Evolutionary conservation across 2,888 invertebrate genomes (phyloP).

Genomic region (Dyspetes luteomarginatus): DNA sequence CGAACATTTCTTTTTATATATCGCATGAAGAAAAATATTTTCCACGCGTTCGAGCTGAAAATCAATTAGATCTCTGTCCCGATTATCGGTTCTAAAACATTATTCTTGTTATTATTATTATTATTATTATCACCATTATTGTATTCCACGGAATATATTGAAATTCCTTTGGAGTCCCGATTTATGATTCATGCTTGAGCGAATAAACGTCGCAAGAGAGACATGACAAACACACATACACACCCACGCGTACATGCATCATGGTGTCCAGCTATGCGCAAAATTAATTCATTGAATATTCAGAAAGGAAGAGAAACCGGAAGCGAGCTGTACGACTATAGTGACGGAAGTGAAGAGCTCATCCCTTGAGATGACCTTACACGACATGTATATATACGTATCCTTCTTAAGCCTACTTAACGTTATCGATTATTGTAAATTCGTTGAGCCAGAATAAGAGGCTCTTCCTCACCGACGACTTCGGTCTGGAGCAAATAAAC

Average conservation of each 20-base stretch:
- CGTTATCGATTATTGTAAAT: slow-evolving; percentile 39
- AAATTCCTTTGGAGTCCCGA: slow-evolving; percentile 7
- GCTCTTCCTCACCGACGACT: background rate
- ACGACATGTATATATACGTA: background rate
- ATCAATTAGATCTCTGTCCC: background rate
- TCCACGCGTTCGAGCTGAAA: background rate
- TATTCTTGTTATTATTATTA: background rate
- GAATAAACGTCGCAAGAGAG: slow-evolving; percentile 1
- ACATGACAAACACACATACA: background rate
- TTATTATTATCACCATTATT: slow-evolving; percentile 8
- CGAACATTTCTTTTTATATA: background rate
- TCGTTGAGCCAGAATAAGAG: slow-evolving; percentile 1
- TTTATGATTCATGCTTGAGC: slow-evolving; percentile 16
- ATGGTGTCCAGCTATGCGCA: slow-evolving; percentile 44
- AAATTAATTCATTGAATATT: slow-evolving; percentile 58
- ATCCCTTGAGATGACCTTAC: slow-evolving; percentile 26
- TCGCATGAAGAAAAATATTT: background rate
- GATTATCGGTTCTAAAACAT: background rate
- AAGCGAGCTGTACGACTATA: slow-evolving; percentile 35
- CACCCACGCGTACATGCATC: no score
- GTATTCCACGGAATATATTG: background rate
- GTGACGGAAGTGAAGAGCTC: slow-evolving; percentile 26
- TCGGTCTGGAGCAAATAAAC: background rate
- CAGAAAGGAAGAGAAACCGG: slow-evolving; percentile 44
- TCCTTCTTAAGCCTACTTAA: background rate